Base-by-base conservation (phyloP, 92 coral and sea anemone genomes). In the Muricea muricata region DNA sequence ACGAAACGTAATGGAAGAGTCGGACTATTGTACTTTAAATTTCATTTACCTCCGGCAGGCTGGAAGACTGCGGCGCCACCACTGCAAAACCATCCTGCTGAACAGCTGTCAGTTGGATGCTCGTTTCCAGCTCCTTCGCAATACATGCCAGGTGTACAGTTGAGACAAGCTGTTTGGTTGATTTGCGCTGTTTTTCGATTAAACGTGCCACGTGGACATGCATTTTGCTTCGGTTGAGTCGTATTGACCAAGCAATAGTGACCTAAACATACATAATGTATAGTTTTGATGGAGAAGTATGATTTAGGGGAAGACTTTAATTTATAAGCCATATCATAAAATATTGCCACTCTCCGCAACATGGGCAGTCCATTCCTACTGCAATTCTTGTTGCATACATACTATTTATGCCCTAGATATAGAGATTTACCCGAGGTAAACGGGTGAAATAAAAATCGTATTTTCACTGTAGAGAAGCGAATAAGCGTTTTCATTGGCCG, bases 81-180 rank as follows among this genome's bases (percentile, higher is more conserved):
- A 30, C 84, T 88, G 80, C 99, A 96, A 83, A 87, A 93, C 99
- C 99, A 96, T 10, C 99, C 99, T 1, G 92, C 98, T 25, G 93
- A 90, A 61, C 99, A 96, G 73, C 90, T 87, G 24, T 83, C 92
- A 9, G 97, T 96, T 25, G 99, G 99, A 31, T 76, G 60, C 73
- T 85, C 86, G 24, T 93, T 83, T 13, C 97, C 97, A 63, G 69
- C 37, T n/a, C 94, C 92, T 73, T 88, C 92, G 57, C 99, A 96
- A 68, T 93, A 96, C 94, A 87, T 96, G 20, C 99, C 99, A 48
- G 91, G 97, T 31, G 94, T 89, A 61, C 99, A 96, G 28, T 87
- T 74, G 54, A 75, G 83, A 84, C 99, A 96, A 9, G 93, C 90
- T 4, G 93, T 67, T 61, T 65, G 48, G 25, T 70, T 79, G 58